Evolutionary conservation across 2,113 vertebrate species (phyloP), one percentile per base, ranked within the genome.

Genomic region (Spheniscus mendiculus): DNA sequence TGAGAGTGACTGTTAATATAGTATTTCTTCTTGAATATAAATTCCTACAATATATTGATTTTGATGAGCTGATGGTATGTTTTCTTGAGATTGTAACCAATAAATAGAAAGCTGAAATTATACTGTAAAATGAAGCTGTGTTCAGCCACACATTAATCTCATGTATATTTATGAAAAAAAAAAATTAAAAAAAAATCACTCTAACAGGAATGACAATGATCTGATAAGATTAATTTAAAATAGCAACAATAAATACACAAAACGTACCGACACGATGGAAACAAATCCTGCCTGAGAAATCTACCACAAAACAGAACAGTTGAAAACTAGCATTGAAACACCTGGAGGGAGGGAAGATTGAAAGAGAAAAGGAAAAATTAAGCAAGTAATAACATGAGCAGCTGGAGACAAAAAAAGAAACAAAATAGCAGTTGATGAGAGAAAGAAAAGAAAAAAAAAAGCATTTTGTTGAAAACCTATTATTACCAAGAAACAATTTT

Each of bases 401-500:
- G 94, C 97, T 98, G 97, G 96, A 92, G 81, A 90, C 73, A 66
- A 96, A 89, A 90, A 80, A 52, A 85, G 73, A 96, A 93, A 92
- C 65, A 96, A 94, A 95, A 95, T 71, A 97, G 52, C 92, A 72
- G 95, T 93, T 97, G 96, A 98, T 87, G 69, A 94, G 82, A 76
- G 71, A 59, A 59, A 97, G 56, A 83, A 86, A 94, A 93, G 21
- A 67, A 86, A 45, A 23, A 65, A 91, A 56, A 96, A 91, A 69
- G 45, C 56, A 32, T 96, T 96, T 97, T 71, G 36, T 58, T 97
- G 92, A 94, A 98, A 98, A 95, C 97, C 97, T 87, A 14, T 97
- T 96, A 98, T 98, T 98, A 98, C 40, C 83, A 66, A 90, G 84
- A 96, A 97, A 91, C 63, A 91, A 45, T 88, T 97, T 97, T 97